phyloP scores from a whole-genome alignment of 2,113 vertebrate species.

The Nannospalax galili region DNA sequence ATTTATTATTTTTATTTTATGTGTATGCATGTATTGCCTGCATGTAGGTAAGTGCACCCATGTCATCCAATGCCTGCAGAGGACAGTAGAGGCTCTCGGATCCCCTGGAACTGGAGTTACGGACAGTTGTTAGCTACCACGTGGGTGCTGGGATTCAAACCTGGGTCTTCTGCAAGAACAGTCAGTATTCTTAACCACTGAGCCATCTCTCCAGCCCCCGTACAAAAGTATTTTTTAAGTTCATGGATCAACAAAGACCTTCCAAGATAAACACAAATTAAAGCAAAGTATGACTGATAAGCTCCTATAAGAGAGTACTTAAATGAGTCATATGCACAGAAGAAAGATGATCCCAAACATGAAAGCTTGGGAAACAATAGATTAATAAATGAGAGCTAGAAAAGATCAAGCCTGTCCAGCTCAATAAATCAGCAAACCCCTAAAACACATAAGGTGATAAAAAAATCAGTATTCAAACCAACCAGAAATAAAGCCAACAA shows the following conservation, averaged over 20 bases:
- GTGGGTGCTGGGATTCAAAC: no score
- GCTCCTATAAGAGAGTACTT: neutral
- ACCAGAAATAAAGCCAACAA: neutral
- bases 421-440: neutral
- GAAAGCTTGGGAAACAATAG: neutral
- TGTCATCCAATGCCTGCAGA: no score
- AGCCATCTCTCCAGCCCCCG: no score
- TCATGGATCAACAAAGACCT: neutral
- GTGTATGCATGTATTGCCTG: no score
- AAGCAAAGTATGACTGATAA: neutral
- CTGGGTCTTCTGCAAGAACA: no score
- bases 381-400: neutral
- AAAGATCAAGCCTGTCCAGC: neutral
- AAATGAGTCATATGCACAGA: neutral
- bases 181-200: no score
- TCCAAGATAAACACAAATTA: neutral
- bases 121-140: no score
- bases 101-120: no score
- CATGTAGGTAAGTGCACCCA: no score
- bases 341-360: neutral
- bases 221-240: no score
- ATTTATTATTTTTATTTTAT: no score
- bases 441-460: neutral
- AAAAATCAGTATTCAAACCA: neutral
- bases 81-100: no score